Evolutionary conservation across 2,797 vertebrate genomes (phyloP).

Genomic region (Diceros bicornis): DNA sequence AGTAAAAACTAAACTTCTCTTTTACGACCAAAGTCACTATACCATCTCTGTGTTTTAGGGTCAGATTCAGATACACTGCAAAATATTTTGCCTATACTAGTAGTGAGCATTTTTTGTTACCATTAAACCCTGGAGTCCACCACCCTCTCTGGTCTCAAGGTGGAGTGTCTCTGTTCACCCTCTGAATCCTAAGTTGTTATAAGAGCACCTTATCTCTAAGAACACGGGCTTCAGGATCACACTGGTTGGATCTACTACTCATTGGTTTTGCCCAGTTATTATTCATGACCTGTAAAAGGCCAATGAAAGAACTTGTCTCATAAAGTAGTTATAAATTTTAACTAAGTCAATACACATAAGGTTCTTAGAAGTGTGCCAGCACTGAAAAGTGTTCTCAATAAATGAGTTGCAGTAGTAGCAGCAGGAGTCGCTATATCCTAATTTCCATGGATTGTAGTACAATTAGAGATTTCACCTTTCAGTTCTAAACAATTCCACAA

Average conservation of each 20-base stretch:
- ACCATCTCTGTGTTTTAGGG: background rate
- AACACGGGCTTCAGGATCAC: background rate
- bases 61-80: no score
- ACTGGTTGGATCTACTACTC: background rate
- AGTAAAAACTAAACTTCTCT: background rate
- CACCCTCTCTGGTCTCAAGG: background rate
- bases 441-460: background rate
- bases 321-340: background rate
- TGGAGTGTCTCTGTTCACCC: background rate
- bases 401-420: background rate
- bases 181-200: background rate
- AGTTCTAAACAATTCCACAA: background rate
- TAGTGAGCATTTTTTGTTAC: background rate
- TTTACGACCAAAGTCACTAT: background rate
- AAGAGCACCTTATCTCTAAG: background rate
- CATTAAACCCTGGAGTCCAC: background rate
- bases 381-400: background rate
- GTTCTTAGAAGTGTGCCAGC: background rate
- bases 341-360: background rate
- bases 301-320: background rate
- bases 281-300: background rate
- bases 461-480: background rate
- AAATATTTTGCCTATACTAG: background rate
- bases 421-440: background rate
- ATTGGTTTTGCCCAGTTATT: background rate